These are phyloP conservation scores for Bombus pascuorum DNA, from an alignment of 1,140 invertebrate genomes.

Conservation along the genomic window DNA sequence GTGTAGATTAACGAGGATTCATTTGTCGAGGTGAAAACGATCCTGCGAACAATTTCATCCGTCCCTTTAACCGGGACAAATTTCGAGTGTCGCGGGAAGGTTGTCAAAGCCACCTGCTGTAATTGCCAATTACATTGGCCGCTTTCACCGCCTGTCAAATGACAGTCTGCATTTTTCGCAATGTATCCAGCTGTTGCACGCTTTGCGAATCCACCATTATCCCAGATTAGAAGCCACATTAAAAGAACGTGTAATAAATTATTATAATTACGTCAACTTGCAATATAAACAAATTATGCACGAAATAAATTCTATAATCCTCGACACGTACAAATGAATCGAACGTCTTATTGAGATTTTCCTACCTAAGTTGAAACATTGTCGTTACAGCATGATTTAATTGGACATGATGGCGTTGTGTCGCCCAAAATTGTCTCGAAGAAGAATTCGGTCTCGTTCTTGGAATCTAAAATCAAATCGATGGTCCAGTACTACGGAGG, in stretches of 20 bases:
- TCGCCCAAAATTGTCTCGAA: slow-evolving; percentile 15
- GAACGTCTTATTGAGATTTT: too few relatives aligned
- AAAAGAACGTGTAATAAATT: not conserved
- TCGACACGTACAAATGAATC: too few relatives aligned
- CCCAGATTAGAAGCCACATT: slow-evolving; percentile 6
- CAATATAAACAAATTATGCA: too few relatives aligned
- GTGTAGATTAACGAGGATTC: slow-evolving; percentile 57
- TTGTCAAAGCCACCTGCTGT: slow-evolving; percentile 65
- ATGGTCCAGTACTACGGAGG: slow-evolving; percentile 67
- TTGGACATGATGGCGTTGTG: slow-evolving; percentile 16
- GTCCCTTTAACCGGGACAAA: slow-evolving; percentile 51
- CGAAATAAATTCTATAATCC: too few relatives aligned
- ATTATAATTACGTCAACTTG: too few relatives aligned
- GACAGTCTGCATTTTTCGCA: slow-evolving; percentile 22
- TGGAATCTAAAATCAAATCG: slow-evolving; percentile 76
- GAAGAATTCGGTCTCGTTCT: slow-evolving; percentile 67
- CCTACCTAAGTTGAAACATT: not conserved
- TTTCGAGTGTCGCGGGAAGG: slow-evolving; percentile 46
- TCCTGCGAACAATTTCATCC: slow-evolving; percentile 47
- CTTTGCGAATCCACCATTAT: not conserved
- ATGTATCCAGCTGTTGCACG: slow-evolving; percentile 19
- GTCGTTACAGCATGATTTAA: not conserved
- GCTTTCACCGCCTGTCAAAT: slow-evolving; percentile 53
- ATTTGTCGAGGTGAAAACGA: slow-evolving; percentile 48
- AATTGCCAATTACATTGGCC: slow-evolving; percentile 65